phyloP scores from a whole-genome alignment of 2,113 vertebrate species.

The Eclectus roratus region DNA sequence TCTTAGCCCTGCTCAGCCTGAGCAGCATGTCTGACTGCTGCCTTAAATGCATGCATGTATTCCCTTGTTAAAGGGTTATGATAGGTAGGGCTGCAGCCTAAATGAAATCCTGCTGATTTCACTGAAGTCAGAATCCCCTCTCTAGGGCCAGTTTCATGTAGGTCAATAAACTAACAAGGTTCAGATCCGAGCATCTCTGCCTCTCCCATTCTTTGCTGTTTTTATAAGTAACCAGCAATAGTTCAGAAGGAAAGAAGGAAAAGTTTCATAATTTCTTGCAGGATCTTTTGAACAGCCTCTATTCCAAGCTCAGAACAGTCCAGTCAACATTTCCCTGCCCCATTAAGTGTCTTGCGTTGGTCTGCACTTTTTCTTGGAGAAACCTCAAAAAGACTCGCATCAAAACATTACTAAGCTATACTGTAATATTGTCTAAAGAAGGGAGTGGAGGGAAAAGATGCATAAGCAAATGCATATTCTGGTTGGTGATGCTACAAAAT shows the following conservation, averaged over 20 bases:
- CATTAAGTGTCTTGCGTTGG: neutral
- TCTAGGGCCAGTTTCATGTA: neutral
- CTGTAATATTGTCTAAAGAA: neutral
- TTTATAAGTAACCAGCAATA: neutral
- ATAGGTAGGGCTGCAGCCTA: neutral
- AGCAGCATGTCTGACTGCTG: neutral
- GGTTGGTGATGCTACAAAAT: neutral
- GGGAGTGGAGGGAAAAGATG: neutral
- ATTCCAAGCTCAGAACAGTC: neutral
- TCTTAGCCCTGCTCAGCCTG: neutral
- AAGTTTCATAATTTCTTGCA: neutral
- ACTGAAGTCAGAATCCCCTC: neutral
- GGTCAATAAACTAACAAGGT: neutral
- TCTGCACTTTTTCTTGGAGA: neutral
- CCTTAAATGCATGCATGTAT: neutral
- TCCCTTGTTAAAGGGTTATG: neutral
- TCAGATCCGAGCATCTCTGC: neutral
- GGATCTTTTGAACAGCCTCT: neutral
- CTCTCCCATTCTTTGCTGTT: neutral
- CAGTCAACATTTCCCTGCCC: neutral
- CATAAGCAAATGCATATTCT: neutral
- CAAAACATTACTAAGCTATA: neutral
- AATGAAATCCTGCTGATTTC: neutral
- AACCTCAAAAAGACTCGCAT: neutral
- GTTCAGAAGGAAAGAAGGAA: neutral